Percentiles rank a stretch among this genome's conserved stretches.
These are phyloP conservation scores for Hyperoplus lanceolatus DNA, from an alignment of 2,797 vertebrate genomes.

Conservation along the genomic window DNA sequence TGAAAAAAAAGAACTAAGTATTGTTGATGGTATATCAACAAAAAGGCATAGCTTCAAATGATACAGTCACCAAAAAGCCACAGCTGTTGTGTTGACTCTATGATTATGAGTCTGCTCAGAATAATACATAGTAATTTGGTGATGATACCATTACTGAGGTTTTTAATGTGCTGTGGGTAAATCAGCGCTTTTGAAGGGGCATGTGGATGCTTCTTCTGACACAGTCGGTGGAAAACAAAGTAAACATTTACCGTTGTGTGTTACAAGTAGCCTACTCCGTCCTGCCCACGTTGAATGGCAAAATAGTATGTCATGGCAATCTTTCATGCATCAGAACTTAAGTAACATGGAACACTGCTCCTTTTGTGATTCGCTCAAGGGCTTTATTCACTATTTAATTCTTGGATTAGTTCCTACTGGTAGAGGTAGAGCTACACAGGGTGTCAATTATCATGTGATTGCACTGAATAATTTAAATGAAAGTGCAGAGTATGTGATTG, in stretches of 20 bases:
- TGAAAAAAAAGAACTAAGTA: constrained; percentile 15
- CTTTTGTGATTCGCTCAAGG: constrained; percentile 4
- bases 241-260: constrained; percentile 2
- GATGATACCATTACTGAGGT: constrained; percentile 61
- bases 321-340: background rate
- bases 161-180: constrained; percentile 40
- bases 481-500: constrained; percentile 9
- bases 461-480: constrained; percentile 8
- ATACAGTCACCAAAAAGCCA: constrained; percentile 47
- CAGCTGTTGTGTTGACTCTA: constrained; percentile 55
- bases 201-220: constrained; percentile 27
- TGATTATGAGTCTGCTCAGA: constrained; percentile 62
- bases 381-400: constrained; percentile 25
- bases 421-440: constrained; percentile 1
- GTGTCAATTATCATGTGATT: constrained; percentile 13
- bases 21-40: constrained; percentile 57
- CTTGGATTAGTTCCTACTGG: constrained; percentile 24
- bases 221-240: constrained; percentile 30
- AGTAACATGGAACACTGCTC: background rate
- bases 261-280: background rate
- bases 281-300: too few species aligned
- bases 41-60: constrained; percentile 58
- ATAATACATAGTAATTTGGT: constrained; percentile 60
- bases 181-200: constrained; percentile 6
- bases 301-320: too few species aligned